Base-by-base conservation (phyloP, 2,113 vertebrate species). In the Scytalopus superciliaris region DNA sequence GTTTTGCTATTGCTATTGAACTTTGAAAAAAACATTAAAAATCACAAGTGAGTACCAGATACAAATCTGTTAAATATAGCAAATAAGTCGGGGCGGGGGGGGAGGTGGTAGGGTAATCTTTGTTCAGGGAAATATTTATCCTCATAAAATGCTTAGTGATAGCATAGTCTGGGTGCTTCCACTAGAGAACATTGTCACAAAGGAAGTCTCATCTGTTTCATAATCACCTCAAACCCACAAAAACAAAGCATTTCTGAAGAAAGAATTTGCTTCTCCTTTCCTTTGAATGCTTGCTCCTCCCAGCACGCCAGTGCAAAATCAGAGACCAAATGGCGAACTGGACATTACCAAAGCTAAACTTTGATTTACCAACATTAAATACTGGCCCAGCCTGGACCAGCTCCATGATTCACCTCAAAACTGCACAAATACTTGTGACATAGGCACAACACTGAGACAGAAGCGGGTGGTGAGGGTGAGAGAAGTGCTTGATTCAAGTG, bases 261-360 rank as follows among this genome's bases (percentile, higher is more conserved):
- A 87, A 90, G 4, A 59, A 45, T 53, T 84, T 79, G 49, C 81
- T 95, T 87, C 84, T 87, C 74, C 62, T 85, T 95, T 95, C 31
- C 12, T 84, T 67, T 40, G 40, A 90, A 31, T 5, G 6, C 24
- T 56, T 82, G 30, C 31, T 82, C 56, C 44, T 89, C 40, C 57
- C 67, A 75, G 47, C 3, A 37, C 12, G 33, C 16, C 27, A 28
- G 16, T 39, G 81, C 13, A 47, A 70, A 63, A 7, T 60, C 17
- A 39, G 27, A n/a, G 39, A 56, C 16, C 50, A 70, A 63, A 78
- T 2, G 9, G 39, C 2, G 0, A 84, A 42, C 4, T 3, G 10
- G 47, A 74, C 60, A 45, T 37, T 18, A 64, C 39, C 56, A 56
- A 70, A 85, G 52, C 44, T 53, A 10, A 79, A 44, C 39, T 85